A percentile compares a stretch with the other conserved stretches of the same genome.
Evolutionary conservation across 2,888 invertebrate genomes (phyloP).

Genomic region (Harpalus rubripes): DNA sequence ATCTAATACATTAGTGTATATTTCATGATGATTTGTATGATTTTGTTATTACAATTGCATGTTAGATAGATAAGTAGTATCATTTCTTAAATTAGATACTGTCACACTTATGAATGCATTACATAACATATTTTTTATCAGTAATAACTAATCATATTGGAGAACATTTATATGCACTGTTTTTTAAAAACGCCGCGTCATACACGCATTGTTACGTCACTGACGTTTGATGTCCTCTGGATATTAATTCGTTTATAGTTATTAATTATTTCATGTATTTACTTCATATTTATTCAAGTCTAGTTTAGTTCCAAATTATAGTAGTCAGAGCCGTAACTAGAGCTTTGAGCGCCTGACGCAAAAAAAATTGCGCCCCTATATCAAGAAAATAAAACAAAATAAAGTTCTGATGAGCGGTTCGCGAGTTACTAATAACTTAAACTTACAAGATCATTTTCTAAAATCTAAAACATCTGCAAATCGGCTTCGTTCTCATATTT

Average conservation of each 20-base stretch:
- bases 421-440: too few species aligned
- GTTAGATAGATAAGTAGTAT: conserved; percentile 20
- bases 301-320: too few species aligned
- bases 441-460: too few species aligned
- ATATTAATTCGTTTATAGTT: background rate
- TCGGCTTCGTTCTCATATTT: too few species aligned
- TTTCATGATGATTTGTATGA: conserved; percentile 25
- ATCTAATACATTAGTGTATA: background rate
- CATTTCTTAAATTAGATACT: conserved; percentile 36
- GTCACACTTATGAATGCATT: conserved; percentile 17
- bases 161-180: background rate
- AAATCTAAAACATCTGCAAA: too few species aligned
- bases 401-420: too few species aligned
- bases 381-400: too few species aligned
- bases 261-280: background rate
- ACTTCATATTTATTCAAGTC: background rate
- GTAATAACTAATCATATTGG: conserved; percentile 4
- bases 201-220: conserved; percentile 10
- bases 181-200: conserved; percentile 28
- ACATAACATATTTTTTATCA: conserved; percentile 39
- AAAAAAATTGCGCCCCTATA: too few species aligned
- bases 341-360: too few species aligned
- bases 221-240: background rate
- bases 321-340: too few species aligned
- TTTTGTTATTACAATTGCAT: conserved; percentile 20